These are phyloP conservation scores for Cossypha niveicapilla DNA, from an alignment of 2,797 vertebrate genomes.

Conservation along the genomic window DNA sequence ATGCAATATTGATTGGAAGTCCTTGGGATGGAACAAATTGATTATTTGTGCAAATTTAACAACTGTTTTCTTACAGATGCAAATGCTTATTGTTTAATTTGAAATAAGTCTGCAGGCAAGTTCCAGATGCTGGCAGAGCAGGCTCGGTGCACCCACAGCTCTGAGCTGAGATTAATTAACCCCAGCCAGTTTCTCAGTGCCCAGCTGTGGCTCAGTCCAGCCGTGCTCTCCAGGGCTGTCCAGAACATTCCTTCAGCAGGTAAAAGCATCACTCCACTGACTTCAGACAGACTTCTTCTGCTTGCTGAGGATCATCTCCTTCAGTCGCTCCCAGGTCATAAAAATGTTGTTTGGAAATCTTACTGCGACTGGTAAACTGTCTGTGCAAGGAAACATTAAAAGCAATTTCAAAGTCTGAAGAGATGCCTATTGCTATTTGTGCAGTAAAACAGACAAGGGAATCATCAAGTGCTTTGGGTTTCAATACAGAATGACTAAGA, in stretches of 20 bases:
- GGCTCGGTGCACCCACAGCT: fast-evolving
- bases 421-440: not conserved
- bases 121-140: not conserved
- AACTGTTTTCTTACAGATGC: not conserved
- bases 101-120: not conserved
- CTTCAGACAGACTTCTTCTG: not conserved
- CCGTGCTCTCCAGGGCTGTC: not conserved
- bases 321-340: not conserved
- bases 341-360: constrained; percentile 3
- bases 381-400: not conserved
- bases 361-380: not conserved
- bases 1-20: constrained; percentile 64
- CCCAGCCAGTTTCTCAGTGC: fast-evolving
- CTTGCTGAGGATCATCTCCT: constrained; percentile 11
- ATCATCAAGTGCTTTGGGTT: not conserved
- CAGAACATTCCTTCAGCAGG: not conserved
- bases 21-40: constrained; percentile 55
- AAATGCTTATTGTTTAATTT: not conserved
- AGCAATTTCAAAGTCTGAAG: not conserved
- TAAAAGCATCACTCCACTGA: not conserved
- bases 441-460: not conserved
- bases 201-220: fast-evolving
- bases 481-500: not conserved
- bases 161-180: fast-evolving
- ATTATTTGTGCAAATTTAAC: constrained; percentile 47